These are phyloP conservation scores for Cepaea hortensis DNA, from an alignment of 2,888 invertebrate genomes.

Conservation along the genomic window DNA sequence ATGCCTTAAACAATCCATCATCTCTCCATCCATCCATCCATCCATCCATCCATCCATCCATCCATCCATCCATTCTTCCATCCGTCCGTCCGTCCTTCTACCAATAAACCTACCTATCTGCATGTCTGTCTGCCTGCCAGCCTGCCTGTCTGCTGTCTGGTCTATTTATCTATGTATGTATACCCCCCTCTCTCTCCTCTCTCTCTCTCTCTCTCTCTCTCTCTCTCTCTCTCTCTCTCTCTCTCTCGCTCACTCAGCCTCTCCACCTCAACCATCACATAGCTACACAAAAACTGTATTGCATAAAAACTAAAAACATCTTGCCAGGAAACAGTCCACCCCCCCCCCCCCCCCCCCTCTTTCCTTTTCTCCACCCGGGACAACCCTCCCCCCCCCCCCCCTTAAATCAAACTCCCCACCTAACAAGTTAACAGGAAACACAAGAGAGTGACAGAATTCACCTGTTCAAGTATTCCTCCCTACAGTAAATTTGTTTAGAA, in stretches of 20 bases:
- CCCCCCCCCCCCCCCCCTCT: neutral
- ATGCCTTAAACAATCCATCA: neutral
- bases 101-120: neutral
- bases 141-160: neutral
- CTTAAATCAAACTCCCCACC: neutral
- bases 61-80: neutral
- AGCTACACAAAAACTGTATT: no score
- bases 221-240: no score
- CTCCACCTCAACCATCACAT: no score
- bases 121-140: neutral
- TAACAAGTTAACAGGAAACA: neutral
- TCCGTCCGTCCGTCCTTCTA: neutral
- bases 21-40: neutral
- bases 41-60: neutral
- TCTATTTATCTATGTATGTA: neutral
- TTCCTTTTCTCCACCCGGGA: neutral
- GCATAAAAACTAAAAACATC: no score
- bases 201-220: no score
- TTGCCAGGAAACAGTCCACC: neutral
- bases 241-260: no score
- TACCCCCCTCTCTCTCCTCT: no score
- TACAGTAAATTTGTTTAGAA: neutral
- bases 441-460: conserved; percentile 5
- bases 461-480: neutral
- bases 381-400: neutral